Percentiles rank a stretch among this genome's conserved stretches.
Conservation (phyloP, 2,797 vertebrate genomes). For the Xenops minutus region DNA sequence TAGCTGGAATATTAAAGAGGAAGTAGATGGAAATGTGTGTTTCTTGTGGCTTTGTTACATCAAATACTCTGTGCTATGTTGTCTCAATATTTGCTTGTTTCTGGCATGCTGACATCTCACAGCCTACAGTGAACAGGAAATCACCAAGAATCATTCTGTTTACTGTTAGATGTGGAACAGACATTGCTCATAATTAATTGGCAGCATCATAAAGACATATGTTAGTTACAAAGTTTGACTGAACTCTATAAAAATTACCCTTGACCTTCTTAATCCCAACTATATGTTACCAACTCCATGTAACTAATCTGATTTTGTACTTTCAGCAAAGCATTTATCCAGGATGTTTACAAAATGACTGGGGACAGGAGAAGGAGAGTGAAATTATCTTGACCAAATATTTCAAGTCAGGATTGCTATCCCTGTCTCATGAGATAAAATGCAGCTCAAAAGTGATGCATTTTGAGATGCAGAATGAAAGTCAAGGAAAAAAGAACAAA, state of each 20-base stretch:
- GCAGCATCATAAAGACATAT: neutral
- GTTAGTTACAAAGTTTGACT: neutral
- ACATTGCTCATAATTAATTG: neutral
- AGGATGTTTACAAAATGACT: neutral
- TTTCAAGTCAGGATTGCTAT: neutral
- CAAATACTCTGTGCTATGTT: neutral
- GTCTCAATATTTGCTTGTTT: neutral
- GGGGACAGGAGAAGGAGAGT: rapidly evolving
- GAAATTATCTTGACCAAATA: neutral
- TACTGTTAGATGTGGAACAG: neutral
- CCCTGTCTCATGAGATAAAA: neutral
- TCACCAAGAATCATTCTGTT: neutral
- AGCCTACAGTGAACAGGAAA: constrained; percentile 25
- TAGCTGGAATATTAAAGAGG: constrained; percentile 11
- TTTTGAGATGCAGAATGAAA: neutral
- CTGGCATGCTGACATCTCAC: neutral
- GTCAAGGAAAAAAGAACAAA: neutral
- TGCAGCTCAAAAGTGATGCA: neutral
- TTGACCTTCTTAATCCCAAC: neutral
- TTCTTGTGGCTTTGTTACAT: constrained; percentile 21
- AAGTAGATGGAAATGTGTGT: neutral
- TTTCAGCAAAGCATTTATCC: neutral
- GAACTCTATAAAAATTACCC: neutral
- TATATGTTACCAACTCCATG: neutral
- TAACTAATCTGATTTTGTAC: neutral